These are phyloP conservation scores for Ornithoptera alexandrae DNA, from an alignment of 2,888 invertebrate species.

Conservation along the genomic window DNA sequence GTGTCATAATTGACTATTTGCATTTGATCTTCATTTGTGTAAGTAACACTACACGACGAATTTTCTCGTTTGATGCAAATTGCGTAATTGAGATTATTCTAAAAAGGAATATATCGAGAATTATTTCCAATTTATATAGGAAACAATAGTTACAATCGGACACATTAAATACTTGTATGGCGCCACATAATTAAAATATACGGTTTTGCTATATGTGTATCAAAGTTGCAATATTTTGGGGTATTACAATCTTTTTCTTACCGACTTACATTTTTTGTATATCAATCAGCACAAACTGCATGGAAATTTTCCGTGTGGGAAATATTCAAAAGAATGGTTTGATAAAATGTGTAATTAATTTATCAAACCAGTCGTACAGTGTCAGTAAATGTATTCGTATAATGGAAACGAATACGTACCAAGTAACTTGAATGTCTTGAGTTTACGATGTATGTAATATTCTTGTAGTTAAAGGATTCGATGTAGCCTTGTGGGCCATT, in stretches of 20 bases:
- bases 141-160: no score
- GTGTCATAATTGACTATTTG: constrained; percentile 84
- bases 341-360: no score
- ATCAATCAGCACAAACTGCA: no score
- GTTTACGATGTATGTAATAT: constrained; percentile 76
- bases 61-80: constrained; percentile 83
- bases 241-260: no score
- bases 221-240: no score
- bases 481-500: constrained; percentile 80
- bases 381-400: background rate
- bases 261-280: no score
- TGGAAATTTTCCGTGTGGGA: no score
- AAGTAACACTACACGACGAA: constrained; percentile 84
- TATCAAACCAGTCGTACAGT: no score
- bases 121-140: background rate
- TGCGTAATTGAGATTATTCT: constrained; percentile 90
- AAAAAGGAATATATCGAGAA: constrained; percentile 44
- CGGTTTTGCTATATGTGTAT: no score
- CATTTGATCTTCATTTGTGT: constrained; percentile 80
- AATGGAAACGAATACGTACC: constrained; percentile 59
- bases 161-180: no score
- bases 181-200: no score
- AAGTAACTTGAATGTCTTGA: constrained; percentile 81
- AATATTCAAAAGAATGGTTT: no score
- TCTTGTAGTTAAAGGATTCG: constrained; percentile 86